These are phyloP conservation scores for Diachasma alloeum DNA, from an alignment of 1,140 invertebrate species.

Conservation along the genomic window DNA sequence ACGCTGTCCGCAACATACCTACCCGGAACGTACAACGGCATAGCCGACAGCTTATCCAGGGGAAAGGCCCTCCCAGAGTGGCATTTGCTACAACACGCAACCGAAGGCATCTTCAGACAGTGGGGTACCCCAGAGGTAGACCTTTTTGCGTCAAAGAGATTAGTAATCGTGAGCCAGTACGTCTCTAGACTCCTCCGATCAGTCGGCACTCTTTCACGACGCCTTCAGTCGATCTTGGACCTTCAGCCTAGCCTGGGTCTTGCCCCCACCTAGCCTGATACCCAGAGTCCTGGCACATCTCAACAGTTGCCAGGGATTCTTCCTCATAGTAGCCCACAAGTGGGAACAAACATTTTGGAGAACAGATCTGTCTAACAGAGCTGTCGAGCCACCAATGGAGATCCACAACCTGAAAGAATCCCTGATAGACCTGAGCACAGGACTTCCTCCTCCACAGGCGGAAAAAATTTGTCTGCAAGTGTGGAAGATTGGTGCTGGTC, in stretches of 20 bases:
- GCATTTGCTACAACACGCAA: slow-evolving; percentile 43
- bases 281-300: slow-evolving; percentile 47
- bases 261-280: slow-evolving; percentile 52
- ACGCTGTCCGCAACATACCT: slow-evolving; percentile 40
- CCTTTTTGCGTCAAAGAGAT: slow-evolving; percentile 47
- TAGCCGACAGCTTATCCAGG: slow-evolving; percentile 47
- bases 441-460: neutral
- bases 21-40: slow-evolving; percentile 43
- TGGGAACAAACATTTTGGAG: slow-evolving; percentile 22
- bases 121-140: slow-evolving; percentile 49
- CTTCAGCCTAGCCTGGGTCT: slow-evolving; percentile 51
- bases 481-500: neutral
- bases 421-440: neutral
- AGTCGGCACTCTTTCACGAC: slow-evolving; percentile 38
- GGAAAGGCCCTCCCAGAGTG: slow-evolving; percentile 44
- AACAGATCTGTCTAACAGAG: neutral
- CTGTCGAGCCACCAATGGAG: neutral
- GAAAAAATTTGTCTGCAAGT: neutral
- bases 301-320: slow-evolving; percentile 35
- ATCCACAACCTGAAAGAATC: neutral
- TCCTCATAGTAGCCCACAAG: neutral
- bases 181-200: slow-evolving; percentile 41
- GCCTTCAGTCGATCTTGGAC: slow-evolving; percentile 47
- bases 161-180: slow-evolving; percentile 46
- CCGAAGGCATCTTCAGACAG: slow-evolving; percentile 39